Base-by-base conservation (phyloP, 2,113 vertebrate species). In the Anarhynchus alexandrinus region DNA sequence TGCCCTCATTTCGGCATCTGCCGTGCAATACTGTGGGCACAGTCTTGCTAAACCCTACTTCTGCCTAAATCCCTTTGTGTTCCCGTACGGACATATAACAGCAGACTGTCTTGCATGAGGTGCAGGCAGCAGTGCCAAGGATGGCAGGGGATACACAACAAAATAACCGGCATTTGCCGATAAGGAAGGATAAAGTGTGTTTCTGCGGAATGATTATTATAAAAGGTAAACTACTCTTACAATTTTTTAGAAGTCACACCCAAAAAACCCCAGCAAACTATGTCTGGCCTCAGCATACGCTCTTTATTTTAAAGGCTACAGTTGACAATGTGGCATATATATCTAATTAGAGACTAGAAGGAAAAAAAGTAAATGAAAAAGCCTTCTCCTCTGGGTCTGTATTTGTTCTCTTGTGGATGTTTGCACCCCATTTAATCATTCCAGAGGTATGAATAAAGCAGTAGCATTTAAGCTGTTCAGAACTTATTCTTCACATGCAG, bases 1-100 rank as follows among this genome's bases (percentile, higher is more conserved):
- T 52, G 38, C 29, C 32, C 38, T 49, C 18, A 1, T 42, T 93
- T 55, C 2, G 1, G 13, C 0, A 0, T 30, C 30, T 70, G 26
- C 54, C 3, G 0, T 0, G 1, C 1, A 34, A 9, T 40, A 13
- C 21, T 3, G 7, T 2, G 8, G 43, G 21, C 40, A 40, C 29
- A 34, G 22, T 6, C 17, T 38, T 5, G 2, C 51, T 62, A 40
- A 84, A 32, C 1, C 8, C n/a, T 19, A 4, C 40, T 30, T 57
- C 38, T 29, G 2, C 12, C 34, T 22, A 22, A 74, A n/a, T 10
- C 4, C 4, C 10, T 71, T 65, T 83, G 32, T 20, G 13, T 43
- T 72, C 29, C n/a, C 25, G 2, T 29, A 5, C 3, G 22, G 57
- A 27, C 11, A 30, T 42, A 51, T 8, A 62, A 71, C 45, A 59